These are phyloP conservation scores for Magallana gigas DNA, from an alignment of 1,140 invertebrate species.

Conservation along the genomic window DNA sequence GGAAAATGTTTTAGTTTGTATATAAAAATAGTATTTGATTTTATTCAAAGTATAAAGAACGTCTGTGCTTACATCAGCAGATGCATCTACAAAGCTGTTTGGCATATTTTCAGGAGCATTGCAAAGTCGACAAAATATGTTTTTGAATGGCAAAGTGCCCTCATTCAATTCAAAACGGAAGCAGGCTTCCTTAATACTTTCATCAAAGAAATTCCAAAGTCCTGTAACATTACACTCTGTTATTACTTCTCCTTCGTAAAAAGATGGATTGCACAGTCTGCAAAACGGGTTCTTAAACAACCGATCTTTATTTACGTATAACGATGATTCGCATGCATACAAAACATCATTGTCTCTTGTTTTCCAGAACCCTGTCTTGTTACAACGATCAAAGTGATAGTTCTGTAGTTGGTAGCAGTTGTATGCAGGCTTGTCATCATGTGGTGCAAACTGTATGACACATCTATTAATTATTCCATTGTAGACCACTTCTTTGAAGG, in stretches of 20 bases:
- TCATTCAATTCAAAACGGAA: background rate
- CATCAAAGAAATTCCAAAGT: conserved; percentile 18
- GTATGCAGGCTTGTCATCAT: background rate
- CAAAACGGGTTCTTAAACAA: conserved; percentile 48
- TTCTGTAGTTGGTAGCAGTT: background rate
- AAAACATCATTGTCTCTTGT: conserved; percentile 18
- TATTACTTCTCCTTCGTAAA: background rate
- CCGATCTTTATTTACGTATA: background rate
- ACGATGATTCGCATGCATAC: background rate
- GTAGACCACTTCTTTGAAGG: conserved; percentile 40
- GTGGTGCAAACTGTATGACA: background rate
- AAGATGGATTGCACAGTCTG: conserved; percentile 39
- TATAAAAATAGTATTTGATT: background rate
- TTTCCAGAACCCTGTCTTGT: conserved; percentile 31
- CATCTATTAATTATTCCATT: conserved; percentile 20
- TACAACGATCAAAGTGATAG: background rate
- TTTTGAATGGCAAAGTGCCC: background rate
- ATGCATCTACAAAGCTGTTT: background rate
- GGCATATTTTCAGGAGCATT: background rate
- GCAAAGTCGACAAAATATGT: background rate
- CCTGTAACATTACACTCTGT: conserved; percentile 36
- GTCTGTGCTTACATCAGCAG: background rate
- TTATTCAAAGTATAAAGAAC: background rate
- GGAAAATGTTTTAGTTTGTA: background rate
- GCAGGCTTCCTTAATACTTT: conserved; percentile 1